A percentile compares a stretch with the other conserved stretches of the same genome.
Conservation (phyloP, 2,888 invertebrate genomes). For the Rhamnusium bicolor region DNA sequence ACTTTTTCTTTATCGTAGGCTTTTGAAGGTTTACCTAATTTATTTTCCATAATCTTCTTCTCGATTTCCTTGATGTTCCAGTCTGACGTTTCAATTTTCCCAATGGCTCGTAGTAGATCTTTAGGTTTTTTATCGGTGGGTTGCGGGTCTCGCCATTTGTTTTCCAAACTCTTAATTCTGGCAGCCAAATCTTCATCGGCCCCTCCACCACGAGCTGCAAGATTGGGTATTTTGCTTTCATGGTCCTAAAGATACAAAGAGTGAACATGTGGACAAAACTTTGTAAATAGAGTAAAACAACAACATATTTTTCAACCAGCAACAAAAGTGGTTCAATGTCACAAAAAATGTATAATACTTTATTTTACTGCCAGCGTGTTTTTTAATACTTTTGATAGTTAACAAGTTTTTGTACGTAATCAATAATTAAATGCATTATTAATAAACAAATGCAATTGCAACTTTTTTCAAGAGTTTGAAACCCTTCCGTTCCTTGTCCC, state of each 20-base stretch:
- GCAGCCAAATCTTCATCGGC: conserved; percentile 76
- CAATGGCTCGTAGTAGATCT: conserved; percentile 89
- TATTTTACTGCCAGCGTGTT: too few relatives aligned
- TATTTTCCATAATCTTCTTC: conserved; percentile 87
- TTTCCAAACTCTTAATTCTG: conserved; percentile 83
- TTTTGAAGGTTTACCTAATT: conserved; percentile 71
- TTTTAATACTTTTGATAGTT: too few relatives aligned
- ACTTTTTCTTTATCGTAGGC: conserved; percentile 80
- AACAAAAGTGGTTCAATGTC: background rate
- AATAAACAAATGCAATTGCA: too few relatives aligned
- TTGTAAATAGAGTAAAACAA: background rate
- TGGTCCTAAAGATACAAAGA: conserved; percentile 63
- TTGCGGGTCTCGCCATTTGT: conserved; percentile 78
- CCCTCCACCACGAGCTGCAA: conserved; percentile 57
- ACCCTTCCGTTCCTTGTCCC: too few relatives aligned
- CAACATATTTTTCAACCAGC: background rate
- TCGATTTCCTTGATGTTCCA: conserved; percentile 95
- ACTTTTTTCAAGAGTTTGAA: too few relatives aligned
- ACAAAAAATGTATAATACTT: too few relatives aligned
- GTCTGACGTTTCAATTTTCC: conserved; percentile 86
- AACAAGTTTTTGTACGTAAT: too few relatives aligned
- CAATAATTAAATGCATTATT: too few relatives aligned
- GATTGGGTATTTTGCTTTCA: conserved; percentile 59
- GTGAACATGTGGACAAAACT: background rate
- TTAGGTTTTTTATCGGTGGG: conserved; percentile 85